Conservation (phyloP, 1,140 invertebrate genomes). For the Drosophila kanapiae region DNA sequence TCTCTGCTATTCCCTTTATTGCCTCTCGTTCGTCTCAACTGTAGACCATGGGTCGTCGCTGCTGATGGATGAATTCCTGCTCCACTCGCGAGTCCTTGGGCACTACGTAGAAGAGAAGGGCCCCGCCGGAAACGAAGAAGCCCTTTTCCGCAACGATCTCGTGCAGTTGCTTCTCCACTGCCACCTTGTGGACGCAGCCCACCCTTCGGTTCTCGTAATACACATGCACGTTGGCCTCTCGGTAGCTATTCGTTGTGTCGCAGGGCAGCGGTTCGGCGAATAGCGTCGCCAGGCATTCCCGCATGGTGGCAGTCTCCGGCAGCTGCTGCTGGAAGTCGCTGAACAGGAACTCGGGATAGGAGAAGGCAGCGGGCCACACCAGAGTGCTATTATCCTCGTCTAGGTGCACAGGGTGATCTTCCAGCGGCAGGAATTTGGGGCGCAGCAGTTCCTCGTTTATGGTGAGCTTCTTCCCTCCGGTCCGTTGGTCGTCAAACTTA, state of each 20-base stretch:
- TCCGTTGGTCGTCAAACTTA: slow-evolving; percentile 86
- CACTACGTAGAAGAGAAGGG: slow-evolving; percentile 78
- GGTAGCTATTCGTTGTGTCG: slow-evolving; percentile 91
- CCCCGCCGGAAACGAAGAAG: slow-evolving; percentile 75
- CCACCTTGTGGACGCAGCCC: slow-evolving; percentile 88
- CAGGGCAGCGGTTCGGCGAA: slow-evolving; percentile 91
- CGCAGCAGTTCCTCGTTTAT: slow-evolving; percentile 85
- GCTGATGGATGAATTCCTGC: slow-evolving; percentile 69
- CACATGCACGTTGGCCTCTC: slow-evolving; percentile 88
- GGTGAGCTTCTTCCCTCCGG: slow-evolving; percentile 63
- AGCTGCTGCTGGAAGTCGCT: slow-evolving; percentile 92
- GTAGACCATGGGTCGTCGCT: slow-evolving; percentile 69
- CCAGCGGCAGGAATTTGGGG: slow-evolving; percentile 83
- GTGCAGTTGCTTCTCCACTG: slow-evolving; percentile 87
- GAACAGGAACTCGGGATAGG: slow-evolving; percentile 92
- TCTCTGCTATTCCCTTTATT: slow-evolving; percentile 12
- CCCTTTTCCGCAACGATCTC: slow-evolving; percentile 88
- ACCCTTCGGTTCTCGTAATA: slow-evolving; percentile 92
- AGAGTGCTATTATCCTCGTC: slow-evolving; percentile 86
- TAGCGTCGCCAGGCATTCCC: slow-evolving; percentile 90
- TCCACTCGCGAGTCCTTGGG: slow-evolving; percentile 65
- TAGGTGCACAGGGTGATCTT: slow-evolving; percentile 74
- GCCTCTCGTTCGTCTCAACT: slow-evolving; percentile 31
- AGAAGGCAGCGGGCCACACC: slow-evolving; percentile 93
- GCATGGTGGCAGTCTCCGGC: slow-evolving; percentile 90